Percentiles rank a stretch among this genome's conserved stretches.
Evolutionary conservation across 2,888 invertebrate species (phyloP).

Genomic region (Boloria selene): DNA sequence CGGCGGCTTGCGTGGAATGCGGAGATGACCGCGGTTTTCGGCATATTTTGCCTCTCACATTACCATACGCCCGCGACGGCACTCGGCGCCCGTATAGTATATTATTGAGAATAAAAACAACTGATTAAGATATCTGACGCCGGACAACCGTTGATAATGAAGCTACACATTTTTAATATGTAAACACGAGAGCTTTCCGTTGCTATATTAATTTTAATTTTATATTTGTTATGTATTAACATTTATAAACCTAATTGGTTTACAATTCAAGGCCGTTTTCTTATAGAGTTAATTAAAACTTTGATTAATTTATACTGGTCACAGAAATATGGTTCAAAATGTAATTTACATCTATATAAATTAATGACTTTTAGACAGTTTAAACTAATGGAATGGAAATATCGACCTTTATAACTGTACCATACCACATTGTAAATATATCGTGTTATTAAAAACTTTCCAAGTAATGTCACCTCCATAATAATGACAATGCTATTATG

Average conservation of each 20-base stretch:
- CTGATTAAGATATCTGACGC: slow-evolving; percentile 41
- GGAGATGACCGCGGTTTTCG: slow-evolving; percentile 73
- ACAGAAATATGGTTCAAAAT: slow-evolving; percentile 23
- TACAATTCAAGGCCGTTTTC: slow-evolving; percentile 29
- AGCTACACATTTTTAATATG: slow-evolving; percentile 12
- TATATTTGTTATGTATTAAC: slow-evolving; percentile 12
- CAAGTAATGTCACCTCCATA: too few species aligned
- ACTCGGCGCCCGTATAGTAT: slow-evolving; percentile 50
- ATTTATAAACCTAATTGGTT: slow-evolving; percentile 12
- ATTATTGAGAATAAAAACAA: slow-evolving; percentile 43
- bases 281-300: slow-evolving; percentile 25
- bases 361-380: not conserved
- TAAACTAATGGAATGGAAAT: slow-evolving; percentile 23
- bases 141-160: slow-evolving; percentile 30
- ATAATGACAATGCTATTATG: not conserved
- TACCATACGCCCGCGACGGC: slow-evolving; percentile 64
- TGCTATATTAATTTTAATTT: slow-evolving; percentile 25
- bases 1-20: slow-evolving; percentile 66
- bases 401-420: slow-evolving; percentile 14
- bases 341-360: slow-evolving; percentile 17
- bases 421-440: not conserved
- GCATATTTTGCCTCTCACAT: slow-evolving; percentile 59
- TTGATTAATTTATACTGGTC: slow-evolving; percentile 28
- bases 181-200: slow-evolving; percentile 27
- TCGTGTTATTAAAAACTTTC: too few species aligned